Evolutionary conservation across 2,888 invertebrate genomes (phyloP).

Genomic region (Temnothorax unifasciatus): DNA sequence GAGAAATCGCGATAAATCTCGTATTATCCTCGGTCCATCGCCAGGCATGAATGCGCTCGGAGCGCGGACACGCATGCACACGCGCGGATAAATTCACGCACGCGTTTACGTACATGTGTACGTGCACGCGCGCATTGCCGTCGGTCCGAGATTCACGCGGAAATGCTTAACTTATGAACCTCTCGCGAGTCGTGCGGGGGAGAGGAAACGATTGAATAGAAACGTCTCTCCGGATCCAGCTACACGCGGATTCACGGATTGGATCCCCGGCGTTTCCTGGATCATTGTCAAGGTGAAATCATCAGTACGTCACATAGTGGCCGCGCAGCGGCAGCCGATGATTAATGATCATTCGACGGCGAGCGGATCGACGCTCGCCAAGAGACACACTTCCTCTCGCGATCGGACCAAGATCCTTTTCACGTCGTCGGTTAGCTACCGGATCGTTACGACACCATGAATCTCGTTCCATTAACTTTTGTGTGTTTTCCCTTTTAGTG

Average conservation of each 20-base stretch:
- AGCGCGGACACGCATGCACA: conserved; percentile 8
- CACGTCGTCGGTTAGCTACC: conserved; percentile 61
- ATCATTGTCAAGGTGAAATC: conserved; percentile 84
- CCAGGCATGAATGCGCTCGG: conserved; percentile 53
- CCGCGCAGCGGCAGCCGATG: conserved; percentile 61
- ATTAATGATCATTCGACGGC: conserved; percentile 75
- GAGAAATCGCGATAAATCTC: conserved; percentile 79
- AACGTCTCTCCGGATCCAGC: conserved; percentile 77
- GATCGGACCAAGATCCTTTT: conserved; percentile 25
- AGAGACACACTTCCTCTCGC: conserved; percentile 32
- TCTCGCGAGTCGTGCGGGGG: conserved; percentile 63
- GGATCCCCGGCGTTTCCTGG: conserved; percentile 79
- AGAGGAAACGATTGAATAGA: conserved; percentile 73
- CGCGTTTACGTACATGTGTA: conserved; percentile 34
- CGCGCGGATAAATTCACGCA: conserved; percentile 21
- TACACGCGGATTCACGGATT: conserved; percentile 52
- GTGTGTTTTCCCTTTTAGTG: background rate
- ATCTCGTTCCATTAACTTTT: conserved; percentile 3
- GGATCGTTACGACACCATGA: conserved; percentile 52
- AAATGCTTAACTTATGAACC: conserved; percentile 80
- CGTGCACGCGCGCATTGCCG: conserved; percentile 46
- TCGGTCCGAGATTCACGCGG: conserved; percentile 69
- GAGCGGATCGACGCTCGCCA: conserved; percentile 50
- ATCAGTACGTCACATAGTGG: conserved; percentile 77
- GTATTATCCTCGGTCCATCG: conserved; percentile 72